Evolutionary conservation across 2,797 vertebrate species (phyloP), one percentile per base, ranked within the genome.

Genomic region (Rachycentron canadum): DNA sequence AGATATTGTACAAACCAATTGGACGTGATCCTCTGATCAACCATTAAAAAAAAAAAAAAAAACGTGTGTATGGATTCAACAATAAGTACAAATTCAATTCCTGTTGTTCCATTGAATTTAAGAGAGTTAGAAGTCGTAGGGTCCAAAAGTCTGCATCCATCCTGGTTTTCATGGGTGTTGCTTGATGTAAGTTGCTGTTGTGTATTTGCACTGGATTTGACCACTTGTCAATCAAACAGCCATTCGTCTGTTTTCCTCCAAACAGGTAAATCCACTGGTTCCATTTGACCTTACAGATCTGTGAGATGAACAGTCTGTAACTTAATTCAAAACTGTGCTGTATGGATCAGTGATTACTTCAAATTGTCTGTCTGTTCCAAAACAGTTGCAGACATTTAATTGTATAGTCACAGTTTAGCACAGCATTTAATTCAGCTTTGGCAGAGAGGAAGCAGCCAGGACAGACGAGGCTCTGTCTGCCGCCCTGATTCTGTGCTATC

Each of bases 381-480:
- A 53, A 49, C 14, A 23, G 50, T 77, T 59, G 50, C 71, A 69
- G 69, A 71, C 65, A 66, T 30, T 63, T 47, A 32, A 8, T 38
- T 49, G 63, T 64, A 53, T 64, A 70, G 68, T 66, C 57, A 57
- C 78, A 83, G 34, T 69, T 85, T 81, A 87, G 78, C 70, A 10
- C 23, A 50, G 77, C 41, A 53, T 74, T 80, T 73, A 76, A 71
- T 68, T 76, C 26, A 32, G 73, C 76, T 85, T 19, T 81, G 74
- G 83, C 76, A 75, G 80, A 25, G 65, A 69, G 72, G 73, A 66
- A 66, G 70, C 56, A 76, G 64, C 60, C 36, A 1, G 55, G 60
- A 62, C 68, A 61, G 76, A 86, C 56, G 72, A 89, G 84, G 75
- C 79, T 86, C 70, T 69, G 78, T 79, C 85, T 81, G 80, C 55